phyloP scores from a whole-genome alignment of 2,888 invertebrate genomes.

The Microdon myrmicae region DNA sequence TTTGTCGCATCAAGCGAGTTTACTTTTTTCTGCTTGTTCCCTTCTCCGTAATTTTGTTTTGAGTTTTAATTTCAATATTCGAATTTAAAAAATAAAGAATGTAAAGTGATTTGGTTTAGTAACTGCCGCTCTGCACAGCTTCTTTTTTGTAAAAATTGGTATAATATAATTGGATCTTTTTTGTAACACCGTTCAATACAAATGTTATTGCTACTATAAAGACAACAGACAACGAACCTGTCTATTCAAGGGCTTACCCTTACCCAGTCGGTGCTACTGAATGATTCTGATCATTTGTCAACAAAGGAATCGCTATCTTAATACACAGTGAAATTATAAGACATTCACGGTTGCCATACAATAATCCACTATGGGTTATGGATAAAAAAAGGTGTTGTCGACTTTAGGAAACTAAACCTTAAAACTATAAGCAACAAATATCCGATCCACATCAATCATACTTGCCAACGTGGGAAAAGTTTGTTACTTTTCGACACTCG shows the following conservation, averaged over 20 bases:
- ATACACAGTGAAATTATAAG: conserved; percentile 10
- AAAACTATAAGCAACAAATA: conserved; percentile 15
- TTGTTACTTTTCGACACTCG: conserved; percentile 6
- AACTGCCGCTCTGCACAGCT: too few relatives aligned
- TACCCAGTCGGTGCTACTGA: conserved; percentile 9
- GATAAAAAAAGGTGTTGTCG: conserved; percentile 17
- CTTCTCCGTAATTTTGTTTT: too few relatives aligned
- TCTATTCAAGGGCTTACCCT: conserved; percentile 22
- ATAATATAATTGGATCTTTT: conserved; percentile 7
- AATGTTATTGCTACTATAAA: conserved; percentile 29
- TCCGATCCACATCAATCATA: conserved; percentile 3
- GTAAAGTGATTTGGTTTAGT: too few relatives aligned
- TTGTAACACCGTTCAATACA: conserved; percentile 32
- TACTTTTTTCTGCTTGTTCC: too few relatives aligned
- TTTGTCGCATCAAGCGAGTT: too few relatives aligned
- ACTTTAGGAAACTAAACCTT: conserved; percentile 20
- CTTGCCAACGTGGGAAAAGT: conserved; percentile 8
- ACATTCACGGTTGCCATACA: conserved; percentile 16
- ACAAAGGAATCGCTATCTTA: conserved; percentile 6
- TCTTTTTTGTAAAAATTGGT: too few relatives aligned
- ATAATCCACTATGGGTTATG: conserved; percentile 20
- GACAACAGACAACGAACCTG: conserved; percentile 21
- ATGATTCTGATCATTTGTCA: too few relatives aligned
- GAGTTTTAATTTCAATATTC: too few relatives aligned
- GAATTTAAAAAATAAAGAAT: too few relatives aligned